Evolutionary conservation across 2,888 invertebrate genomes (phyloP).

Genomic region (Thera britannica): DNA sequence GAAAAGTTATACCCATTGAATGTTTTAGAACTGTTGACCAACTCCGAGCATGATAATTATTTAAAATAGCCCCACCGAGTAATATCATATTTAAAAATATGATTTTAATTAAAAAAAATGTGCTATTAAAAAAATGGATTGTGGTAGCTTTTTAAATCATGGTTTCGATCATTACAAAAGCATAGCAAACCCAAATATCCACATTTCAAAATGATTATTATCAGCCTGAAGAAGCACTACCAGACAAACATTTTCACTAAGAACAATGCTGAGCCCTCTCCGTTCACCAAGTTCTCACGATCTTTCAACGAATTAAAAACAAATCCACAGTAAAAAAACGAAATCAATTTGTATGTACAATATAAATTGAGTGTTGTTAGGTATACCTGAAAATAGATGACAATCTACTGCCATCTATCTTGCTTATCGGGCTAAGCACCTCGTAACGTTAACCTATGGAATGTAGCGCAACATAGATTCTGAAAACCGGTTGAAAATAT

Average conservation of each 20-base stretch:
- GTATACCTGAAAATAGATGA: slow-evolving; percentile 21
- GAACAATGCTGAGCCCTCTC: too few relatives aligned
- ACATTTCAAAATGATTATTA: too few relatives aligned
- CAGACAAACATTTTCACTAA: too few relatives aligned
- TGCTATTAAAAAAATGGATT: slow-evolving; percentile 3
- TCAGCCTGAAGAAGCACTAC: too few relatives aligned
- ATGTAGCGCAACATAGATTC: slow-evolving; percentile 28
- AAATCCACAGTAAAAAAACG: background rate
- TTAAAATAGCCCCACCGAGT: slow-evolving; percentile 41
- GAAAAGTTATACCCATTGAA: slow-evolving; percentile 17
- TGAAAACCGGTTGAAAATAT: slow-evolving; percentile 15
- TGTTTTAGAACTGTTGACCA: slow-evolving; percentile 30
- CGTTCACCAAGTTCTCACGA: too few relatives aligned
- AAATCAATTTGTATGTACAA: too few relatives aligned
- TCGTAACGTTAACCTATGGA: slow-evolving; percentile 26
- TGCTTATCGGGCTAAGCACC: slow-evolving; percentile 35
- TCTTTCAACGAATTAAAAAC: too few relatives aligned
- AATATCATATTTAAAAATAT: slow-evolving; percentile 25
- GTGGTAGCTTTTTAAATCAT: too few relatives aligned
- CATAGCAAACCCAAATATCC: too few relatives aligned
- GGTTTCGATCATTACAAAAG: too few relatives aligned
- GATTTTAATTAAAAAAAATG: slow-evolving; percentile 46
- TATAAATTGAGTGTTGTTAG: background rate
- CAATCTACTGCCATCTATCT: slow-evolving; percentile 35
- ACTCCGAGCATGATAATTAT: slow-evolving; percentile 43